Evolutionary conservation across 2,797 vertebrate genomes (phyloP).

Genomic region (Gila robusta): DNA sequence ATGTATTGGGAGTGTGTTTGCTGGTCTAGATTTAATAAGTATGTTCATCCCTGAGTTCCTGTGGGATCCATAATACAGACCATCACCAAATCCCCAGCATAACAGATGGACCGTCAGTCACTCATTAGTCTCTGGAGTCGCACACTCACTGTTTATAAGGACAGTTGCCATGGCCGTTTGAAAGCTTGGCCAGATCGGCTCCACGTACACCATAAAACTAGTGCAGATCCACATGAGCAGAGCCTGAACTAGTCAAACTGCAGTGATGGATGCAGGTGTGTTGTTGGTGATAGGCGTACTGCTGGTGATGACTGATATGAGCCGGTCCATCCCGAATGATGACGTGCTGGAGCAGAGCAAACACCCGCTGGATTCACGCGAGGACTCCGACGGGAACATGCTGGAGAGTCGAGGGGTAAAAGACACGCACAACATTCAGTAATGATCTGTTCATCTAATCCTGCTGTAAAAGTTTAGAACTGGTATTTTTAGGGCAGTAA

Average conservation of each 20-base stretch:
- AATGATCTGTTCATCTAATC: not conserved
- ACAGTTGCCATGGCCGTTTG: not conserved
- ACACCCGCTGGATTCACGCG: constrained; percentile 48
- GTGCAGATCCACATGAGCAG: not conserved
- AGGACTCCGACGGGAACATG: constrained; percentile 62
- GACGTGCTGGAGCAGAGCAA: constrained; percentile 65
- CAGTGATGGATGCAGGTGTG: constrained; percentile 73
- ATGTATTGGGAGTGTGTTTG: not conserved
- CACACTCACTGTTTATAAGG: not conserved
- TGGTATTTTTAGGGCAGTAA: not conserved
- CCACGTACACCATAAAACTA: not conserved
- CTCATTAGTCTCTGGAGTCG: constrained; percentile 6
- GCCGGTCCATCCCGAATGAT: constrained; percentile 72
- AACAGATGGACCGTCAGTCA: not conserved
- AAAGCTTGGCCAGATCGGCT: not conserved
- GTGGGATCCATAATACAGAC: constrained; percentile 15
- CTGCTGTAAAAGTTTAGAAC: not conserved
- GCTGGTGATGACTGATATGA: constrained; percentile 72
- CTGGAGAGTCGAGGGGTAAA: constrained; percentile 55
- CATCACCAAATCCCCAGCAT: not conserved
- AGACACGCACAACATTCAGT: not conserved
- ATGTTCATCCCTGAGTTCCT: not conserved
- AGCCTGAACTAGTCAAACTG: not conserved
- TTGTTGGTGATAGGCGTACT: constrained; percentile 73
- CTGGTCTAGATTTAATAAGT: not conserved